phyloP scores from a whole-genome alignment of 1,140 invertebrate genomes.

The Drosophila chauvacae region DNA sequence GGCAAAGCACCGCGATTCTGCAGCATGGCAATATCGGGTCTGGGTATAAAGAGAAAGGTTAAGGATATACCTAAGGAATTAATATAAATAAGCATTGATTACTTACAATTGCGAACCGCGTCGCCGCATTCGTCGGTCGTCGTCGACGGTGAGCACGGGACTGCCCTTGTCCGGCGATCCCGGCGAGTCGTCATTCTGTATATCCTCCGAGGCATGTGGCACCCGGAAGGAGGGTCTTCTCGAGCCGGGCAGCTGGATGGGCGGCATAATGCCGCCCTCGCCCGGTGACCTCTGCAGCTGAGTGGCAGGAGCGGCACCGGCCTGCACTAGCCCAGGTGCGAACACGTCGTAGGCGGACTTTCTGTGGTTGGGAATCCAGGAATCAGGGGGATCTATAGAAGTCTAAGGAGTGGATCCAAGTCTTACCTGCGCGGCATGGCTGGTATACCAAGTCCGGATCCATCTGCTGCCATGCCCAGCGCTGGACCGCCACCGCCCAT shows the following conservation, averaged over 20 bases:
- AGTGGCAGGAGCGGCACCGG: slow-evolving; percentile 53
- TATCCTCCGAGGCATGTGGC: slow-evolving; percentile 85
- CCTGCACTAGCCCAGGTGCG: slow-evolving; percentile 84
- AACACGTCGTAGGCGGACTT: slow-evolving; percentile 93
- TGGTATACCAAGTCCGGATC: slow-evolving; percentile 87
- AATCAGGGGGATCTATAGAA: too few species aligned
- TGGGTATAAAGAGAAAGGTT: slow-evolving; percentile 72
- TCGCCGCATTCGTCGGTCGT: slow-evolving; percentile 89
- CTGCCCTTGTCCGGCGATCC: slow-evolving; percentile 82
- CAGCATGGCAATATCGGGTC: slow-evolving; percentile 90
- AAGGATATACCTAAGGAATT: too few species aligned
- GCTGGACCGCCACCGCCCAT: slow-evolving; percentile 85
- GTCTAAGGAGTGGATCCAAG: too few species aligned
- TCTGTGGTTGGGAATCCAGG: slow-evolving; percentile 72
- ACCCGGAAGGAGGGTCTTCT: slow-evolving; percentile 90
- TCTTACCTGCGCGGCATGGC: slow-evolving; percentile 88
- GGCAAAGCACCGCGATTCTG: slow-evolving; percentile 86
- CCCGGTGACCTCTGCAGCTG: slow-evolving; percentile 73
- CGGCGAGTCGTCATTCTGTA: slow-evolving; percentile 86
- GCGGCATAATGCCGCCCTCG: slow-evolving; percentile 77
- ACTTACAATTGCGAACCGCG: slow-evolving; percentile 92
- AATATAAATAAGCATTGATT: neutral
- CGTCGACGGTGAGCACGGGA: slow-evolving; percentile 88
- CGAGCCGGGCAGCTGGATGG: slow-evolving; percentile 79
- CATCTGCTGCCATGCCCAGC: slow-evolving; percentile 85